Conservation (phyloP, 2,888 invertebrate species). For the Dasysyrphus albostriatus region DNA sequence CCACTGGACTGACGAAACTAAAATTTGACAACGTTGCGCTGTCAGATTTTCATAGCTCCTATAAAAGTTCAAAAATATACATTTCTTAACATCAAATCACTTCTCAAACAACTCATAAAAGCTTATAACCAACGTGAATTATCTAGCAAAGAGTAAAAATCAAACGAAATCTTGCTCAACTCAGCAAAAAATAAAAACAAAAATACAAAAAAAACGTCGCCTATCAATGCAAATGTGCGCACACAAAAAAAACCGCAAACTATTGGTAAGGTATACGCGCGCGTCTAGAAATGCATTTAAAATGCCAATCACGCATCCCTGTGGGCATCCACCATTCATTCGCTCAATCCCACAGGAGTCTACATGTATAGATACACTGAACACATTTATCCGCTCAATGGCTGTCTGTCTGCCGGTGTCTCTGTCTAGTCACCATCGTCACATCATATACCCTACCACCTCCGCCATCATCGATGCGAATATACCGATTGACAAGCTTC, state of each 20-base stretch:
- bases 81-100: no score
- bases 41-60: no score
- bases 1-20: no score
- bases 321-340: conserved; percentile 66
- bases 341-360: conserved; percentile 64
- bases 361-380: not conserved
- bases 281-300: conserved; percentile 32
- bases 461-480: conserved; percentile 46
- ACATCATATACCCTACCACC: conserved; percentile 22
- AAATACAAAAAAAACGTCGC: not conserved
- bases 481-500: conserved; percentile 67
- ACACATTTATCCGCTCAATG: conserved; percentile 55
- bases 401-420: conserved; percentile 64
- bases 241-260: conserved; percentile 13
- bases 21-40: no score
- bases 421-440: conserved; percentile 66
- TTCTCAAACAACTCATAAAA: no score
- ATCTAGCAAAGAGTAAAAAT: not conserved
- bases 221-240: conserved; percentile 23
- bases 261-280: not conserved
- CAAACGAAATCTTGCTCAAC: not conserved
- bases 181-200: not conserved
- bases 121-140: not conserved
- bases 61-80: no score
- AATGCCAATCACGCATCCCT: conserved; percentile 72